These are phyloP conservation scores for Calycopis cecrops DNA, from an alignment of 1,140 invertebrate species.

Conservation along the genomic window DNA sequence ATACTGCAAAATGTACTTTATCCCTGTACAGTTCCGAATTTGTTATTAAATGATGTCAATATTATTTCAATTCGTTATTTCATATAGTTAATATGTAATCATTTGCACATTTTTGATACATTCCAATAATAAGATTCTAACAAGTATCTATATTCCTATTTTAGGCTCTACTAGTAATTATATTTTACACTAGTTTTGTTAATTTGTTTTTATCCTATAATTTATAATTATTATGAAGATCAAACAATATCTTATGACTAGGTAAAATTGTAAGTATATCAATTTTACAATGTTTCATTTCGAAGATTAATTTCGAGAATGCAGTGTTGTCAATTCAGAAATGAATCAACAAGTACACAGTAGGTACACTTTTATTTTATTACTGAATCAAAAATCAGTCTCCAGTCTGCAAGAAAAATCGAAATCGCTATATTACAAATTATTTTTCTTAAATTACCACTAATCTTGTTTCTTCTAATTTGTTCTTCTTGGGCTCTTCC, in stretches of 20 bases:
- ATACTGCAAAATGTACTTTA: constrained; percentile 49
- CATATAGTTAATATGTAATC: constrained; percentile 14
- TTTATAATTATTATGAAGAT: constrained; percentile 60
- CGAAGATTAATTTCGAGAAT: constrained; percentile 1
- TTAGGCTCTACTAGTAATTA: constrained; percentile 43
- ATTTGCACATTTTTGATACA: constrained; percentile 12
- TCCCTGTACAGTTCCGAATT: constrained; percentile 74
- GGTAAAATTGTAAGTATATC: constrained; percentile 55
- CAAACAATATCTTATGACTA: constrained; percentile 71
- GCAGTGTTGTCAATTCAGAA: not conserved
- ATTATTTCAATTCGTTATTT: constrained; percentile 30
- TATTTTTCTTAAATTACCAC: constrained; percentile 14
- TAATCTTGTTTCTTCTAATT: constrained; percentile 22
- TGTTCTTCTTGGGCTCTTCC: constrained; percentile 22
- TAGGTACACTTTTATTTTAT: not conserved
- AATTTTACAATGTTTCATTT: constrained; percentile 22
- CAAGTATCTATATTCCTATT: constrained; percentile 33
- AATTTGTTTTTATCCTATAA: constrained; percentile 52
- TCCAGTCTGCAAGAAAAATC: constrained; percentile 4
- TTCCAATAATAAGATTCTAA: constrained; percentile 28
- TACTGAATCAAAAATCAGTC: constrained; percentile 3
- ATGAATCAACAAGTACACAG: no score
- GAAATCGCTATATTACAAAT: constrained; percentile 2
- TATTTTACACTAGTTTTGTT: constrained; percentile 55
- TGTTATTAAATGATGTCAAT: constrained; percentile 49